Base-by-base conservation (phyloP, 2,113 vertebrate genomes). In the Antigone vipio region DNA sequence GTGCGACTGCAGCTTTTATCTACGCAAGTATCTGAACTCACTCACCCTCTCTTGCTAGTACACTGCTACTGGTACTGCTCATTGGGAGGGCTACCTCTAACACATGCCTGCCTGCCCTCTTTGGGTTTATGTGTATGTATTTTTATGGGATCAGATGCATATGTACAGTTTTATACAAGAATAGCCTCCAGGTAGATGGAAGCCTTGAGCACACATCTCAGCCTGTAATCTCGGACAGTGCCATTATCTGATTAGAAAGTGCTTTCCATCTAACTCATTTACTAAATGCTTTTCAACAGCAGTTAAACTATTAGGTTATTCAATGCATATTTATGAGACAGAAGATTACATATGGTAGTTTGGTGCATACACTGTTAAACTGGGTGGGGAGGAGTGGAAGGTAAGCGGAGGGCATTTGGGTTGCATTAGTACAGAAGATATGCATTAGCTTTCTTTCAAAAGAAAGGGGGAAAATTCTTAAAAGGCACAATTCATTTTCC, bases 271-370 rank as follows among this genome's bases (percentile, higher is more conserved):
- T 83, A 95, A 94, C 69, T 92, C 64, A 93, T 86, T 95, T 95
- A 72, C 88, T 89, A 95, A 97, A 88, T 89, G 95, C 60, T 95
- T 95, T 88, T 92, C 67, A 95, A 77, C 81, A 96, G 93, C 87
- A 92, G 82, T 77, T 93, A 85, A 93, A 91, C 81, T 89, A 64
- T 75, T 83, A 92, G 88, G 89, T 86, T 83, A 64, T 89, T 91
- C 77, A 88, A 74, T 4, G 18, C 14, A 63, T 93, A 95, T 89
- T 80, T 73, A 95, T 88, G 45, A 92, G 75, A 87, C 35, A 74
- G 56, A 83, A 92, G 66, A 80, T 76, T n/a, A 80, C 34, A 50
- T n/a, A 73, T 6, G 26, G 66, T 64, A 73, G 72, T 45, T 63
- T 47, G 71, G 40, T 75, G 64, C 40, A 45, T 13, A 47, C 20